A percentile compares a stretch with the other conserved stretches of the same genome.
Evolutionary conservation across 2,888 invertebrate species (phyloP).

Genomic region (Drosophila borealis): DNA sequence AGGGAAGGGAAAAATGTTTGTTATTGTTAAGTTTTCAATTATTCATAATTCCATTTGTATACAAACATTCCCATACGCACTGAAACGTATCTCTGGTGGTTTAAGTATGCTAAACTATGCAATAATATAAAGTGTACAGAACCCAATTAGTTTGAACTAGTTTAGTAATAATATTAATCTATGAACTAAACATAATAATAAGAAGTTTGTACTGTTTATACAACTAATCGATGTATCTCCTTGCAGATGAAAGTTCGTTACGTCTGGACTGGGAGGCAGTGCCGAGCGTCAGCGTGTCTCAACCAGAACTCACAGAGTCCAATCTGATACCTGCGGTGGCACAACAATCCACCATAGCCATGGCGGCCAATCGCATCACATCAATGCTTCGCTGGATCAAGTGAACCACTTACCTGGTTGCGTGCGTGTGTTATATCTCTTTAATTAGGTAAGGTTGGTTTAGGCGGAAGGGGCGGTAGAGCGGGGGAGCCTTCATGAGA

Average conservation of each 20-base stretch:
- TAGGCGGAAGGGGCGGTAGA: neutral
- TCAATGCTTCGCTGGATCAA: conserved; percentile 90
- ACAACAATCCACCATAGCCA: conserved; percentile 87
- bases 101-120: no score
- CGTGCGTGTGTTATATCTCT: conserved; percentile 54
- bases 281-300: conserved; percentile 73
- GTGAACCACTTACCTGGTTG: conserved; percentile 45
- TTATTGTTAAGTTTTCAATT: no score
- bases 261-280: conserved; percentile 93
- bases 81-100: no score
- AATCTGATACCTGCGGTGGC: conserved; percentile 73
- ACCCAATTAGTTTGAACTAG: no score
- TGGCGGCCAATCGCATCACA: conserved; percentile 92
- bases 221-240: neutral
- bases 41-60: no score
- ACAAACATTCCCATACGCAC: no score
- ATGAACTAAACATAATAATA: no score
- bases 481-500: conserved; percentile 8
- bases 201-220: no score
- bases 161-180: no score
- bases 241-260: conserved; percentile 87
- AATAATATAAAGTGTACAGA: no score
- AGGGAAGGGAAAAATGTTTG: no score
- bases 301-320: conserved; percentile 75
- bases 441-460: conserved; percentile 60